Conservation (phyloP, 2,797 vertebrate genomes). For the Lutra lutra region DNA sequence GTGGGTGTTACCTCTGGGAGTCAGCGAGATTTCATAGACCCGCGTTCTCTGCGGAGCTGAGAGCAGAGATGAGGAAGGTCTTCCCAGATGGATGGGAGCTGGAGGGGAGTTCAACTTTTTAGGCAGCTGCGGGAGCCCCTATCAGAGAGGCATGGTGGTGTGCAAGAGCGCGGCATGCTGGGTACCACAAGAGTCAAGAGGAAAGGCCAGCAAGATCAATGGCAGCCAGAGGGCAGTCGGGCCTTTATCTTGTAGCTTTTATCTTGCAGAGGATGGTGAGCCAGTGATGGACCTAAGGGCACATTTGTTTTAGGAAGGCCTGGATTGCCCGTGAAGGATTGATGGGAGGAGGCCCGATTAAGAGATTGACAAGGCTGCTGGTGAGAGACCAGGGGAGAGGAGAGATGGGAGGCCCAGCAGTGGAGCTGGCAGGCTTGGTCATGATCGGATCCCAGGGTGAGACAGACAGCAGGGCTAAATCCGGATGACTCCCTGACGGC, state of each 20-base stretch:
- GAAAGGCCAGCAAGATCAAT: background rate
- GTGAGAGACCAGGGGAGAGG: background rate
- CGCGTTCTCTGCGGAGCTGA: background rate
- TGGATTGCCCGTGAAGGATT: background rate
- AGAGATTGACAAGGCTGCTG: background rate
- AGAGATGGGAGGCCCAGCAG: background rate
- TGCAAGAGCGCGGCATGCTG: background rate
- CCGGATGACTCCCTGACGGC: background rate
- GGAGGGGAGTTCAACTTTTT: background rate
- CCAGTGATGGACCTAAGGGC: background rate
- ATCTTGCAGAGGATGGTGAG: background rate
- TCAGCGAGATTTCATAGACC: background rate
- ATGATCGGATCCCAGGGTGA: background rate
- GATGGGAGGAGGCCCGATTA: background rate
- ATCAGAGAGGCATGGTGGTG: background rate
- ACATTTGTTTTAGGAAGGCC: background rate
- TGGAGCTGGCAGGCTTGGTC: background rate
- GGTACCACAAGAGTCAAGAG: background rate
- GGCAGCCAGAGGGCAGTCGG: background rate
- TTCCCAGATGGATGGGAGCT: background rate
- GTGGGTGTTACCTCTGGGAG: background rate
- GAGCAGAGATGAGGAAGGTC: background rate
- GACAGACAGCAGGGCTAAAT: background rate
- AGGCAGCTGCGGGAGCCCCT: background rate
- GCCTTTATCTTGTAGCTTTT: background rate